These are phyloP conservation scores for Andricus curvator DNA, from an alignment of 2,888 invertebrate species.

Conservation along the genomic window DNA sequence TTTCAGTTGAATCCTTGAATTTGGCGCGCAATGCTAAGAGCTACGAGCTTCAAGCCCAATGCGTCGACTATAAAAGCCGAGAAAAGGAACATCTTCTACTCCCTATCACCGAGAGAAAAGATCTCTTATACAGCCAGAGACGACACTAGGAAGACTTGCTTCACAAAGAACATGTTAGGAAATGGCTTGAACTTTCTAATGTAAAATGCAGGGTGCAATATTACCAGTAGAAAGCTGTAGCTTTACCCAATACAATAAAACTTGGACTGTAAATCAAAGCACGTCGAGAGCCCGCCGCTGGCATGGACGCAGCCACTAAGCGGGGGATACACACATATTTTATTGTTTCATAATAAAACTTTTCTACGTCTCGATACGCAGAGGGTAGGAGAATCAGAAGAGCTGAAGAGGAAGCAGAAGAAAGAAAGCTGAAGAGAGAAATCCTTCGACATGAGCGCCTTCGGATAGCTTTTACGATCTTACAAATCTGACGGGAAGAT, in stretches of 20 bases:
- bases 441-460: conserved; percentile 11
- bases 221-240: conserved; percentile 61
- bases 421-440: conserved; percentile 36
- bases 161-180: conserved; percentile 36
- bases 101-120: conserved; percentile 51
- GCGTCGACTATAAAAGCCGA: conserved; percentile 53
- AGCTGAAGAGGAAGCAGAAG: conserved; percentile 43
- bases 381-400: conserved; percentile 41
- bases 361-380: conserved; percentile 57
- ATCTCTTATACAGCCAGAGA: conserved; percentile 38
- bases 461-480: conserved; percentile 65
- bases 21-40: conserved; percentile 47
- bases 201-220: conserved; percentile 72
- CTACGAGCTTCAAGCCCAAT: background rate
- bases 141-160: conserved; percentile 5
- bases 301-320: conserved; percentile 46
- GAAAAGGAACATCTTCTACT: conserved; percentile 55
- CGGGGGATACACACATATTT: conserved; percentile 69
- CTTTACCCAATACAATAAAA: conserved; percentile 69
- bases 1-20: conserved; percentile 44
- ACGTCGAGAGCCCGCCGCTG: conserved; percentile 52
- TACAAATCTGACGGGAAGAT: conserved; percentile 68
- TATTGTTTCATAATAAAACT: conserved; percentile 77
- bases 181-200: conserved; percentile 70
- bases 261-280: conserved; percentile 74